Evolutionary conservation across 2,113 vertebrate species (phyloP).

Genomic region (Zeus faber): DNA sequence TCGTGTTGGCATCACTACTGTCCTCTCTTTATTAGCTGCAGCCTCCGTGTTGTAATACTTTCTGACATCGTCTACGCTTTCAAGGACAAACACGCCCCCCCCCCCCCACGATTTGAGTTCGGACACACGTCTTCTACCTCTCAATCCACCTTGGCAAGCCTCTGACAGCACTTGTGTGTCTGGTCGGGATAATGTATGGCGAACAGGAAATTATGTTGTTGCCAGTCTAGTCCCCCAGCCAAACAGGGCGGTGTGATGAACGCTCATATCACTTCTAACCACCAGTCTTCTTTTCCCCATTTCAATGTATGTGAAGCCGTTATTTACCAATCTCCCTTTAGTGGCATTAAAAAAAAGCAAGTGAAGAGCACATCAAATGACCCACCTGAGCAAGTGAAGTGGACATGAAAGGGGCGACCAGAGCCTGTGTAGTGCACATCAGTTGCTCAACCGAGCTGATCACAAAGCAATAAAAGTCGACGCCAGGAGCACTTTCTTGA

Average conservation of each 20-base stretch:
- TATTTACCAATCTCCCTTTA: too few species aligned
- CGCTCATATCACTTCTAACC: constrained; percentile 32
- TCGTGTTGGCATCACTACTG: constrained; percentile 13
- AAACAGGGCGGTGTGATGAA: constrained; percentile 23
- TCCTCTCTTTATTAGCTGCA: too few species aligned
- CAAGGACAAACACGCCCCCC: too few species aligned
- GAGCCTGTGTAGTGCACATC: constrained; percentile 51
- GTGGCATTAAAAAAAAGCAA: constrained; percentile 18
- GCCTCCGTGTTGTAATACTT: not conserved
- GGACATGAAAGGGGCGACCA: constrained; percentile 36
- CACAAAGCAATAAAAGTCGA: constrained; percentile 22
- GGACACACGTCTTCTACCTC: constrained; percentile 11
- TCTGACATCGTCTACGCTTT: too few species aligned
- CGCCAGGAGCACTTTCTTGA: too few species aligned
- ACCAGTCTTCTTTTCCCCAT: too few species aligned
- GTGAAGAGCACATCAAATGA: constrained; percentile 44
- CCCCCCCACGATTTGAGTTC: not conserved
- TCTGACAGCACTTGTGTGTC: not conserved
- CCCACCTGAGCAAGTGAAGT: constrained; percentile 50
- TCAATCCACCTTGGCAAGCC: constrained; percentile 17
- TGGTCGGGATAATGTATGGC: too few species aligned
- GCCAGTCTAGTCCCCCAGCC: constrained; percentile 26
- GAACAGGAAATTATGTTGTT: constrained; percentile 28
- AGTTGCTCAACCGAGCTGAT: constrained; percentile 36
- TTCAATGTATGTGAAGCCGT: too few species aligned